Base-by-base conservation (phyloP, 2,113 vertebrate genomes). In the Colius striatus region DNA sequence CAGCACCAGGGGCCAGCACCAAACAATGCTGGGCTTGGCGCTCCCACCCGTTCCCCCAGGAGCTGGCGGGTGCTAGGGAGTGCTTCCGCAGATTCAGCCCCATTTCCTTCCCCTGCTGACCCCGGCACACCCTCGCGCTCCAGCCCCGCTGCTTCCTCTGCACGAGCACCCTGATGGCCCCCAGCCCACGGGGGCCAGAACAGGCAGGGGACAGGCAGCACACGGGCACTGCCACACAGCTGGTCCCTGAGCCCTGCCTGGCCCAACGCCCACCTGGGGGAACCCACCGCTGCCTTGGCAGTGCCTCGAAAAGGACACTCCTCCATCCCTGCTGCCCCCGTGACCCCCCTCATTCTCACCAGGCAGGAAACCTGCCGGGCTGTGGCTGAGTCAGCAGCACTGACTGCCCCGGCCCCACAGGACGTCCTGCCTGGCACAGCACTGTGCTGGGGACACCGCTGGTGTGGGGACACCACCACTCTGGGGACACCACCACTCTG, bases 41-140 rank as follows among this genome's bases (percentile, higher is more conserved):
- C 43, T 95, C 87, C 87, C 13, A 0, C 84, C 87, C 45, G 6
- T 43, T 95, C 88, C 62, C 89, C 1, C 1, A 45, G 34, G 95
- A 94, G 74, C 85, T n/a, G 26, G 10, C 2, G 22, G 62, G 50
- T 1, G 78, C 84, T 16, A 29, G 87, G 87, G 70, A 95, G 60
- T 5, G 13, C 78, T 96, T 96, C 95, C 92, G 74, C n/a, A 92
- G 78, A 96, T 96, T 96, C 77, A 96, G 43, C 45, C 84, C 87
- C 1, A 4, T 26, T 96, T 96, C 95, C 96, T 96, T 96, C 87
- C 95, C 87, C 57, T 4, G 14, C 9, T 4, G 4, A 55, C 60
- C 75, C 54, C 51, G 75, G 58, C 94, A 94, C 95, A 87, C 94
- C 95, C 95, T 91, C 0, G 1, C 15, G 2, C 48, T 72, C 78